Evolutionary conservation across 2,888 invertebrate genomes (phyloP).

Genomic region (Dynastes maya): DNA sequence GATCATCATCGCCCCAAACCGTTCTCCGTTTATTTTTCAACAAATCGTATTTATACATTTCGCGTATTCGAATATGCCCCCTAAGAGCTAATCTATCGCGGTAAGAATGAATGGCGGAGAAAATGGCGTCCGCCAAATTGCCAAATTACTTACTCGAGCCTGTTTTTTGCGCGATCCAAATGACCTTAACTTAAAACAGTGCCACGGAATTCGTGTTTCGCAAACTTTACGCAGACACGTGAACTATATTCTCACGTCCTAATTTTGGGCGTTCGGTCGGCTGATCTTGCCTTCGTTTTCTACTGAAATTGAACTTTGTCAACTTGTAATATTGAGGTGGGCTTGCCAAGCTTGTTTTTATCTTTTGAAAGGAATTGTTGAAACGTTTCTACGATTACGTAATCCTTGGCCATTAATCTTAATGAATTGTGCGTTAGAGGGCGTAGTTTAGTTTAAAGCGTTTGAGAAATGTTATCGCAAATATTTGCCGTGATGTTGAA

Average conservation of each 20-base stretch:
- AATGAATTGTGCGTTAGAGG: not conserved
- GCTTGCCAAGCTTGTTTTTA: conserved; percentile 5
- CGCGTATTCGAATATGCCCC: not conserved
- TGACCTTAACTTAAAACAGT: conserved; percentile 45
- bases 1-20: conserved; percentile 3
- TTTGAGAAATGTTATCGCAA: too few species aligned
- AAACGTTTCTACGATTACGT: conserved; percentile 6
- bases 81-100: not conserved
- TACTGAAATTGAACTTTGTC: conserved; percentile 39
- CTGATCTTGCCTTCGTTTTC: conserved; percentile 41
- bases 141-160: not conserved
- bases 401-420: not conserved
- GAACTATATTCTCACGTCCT: conserved; percentile 41
- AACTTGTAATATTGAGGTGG: not conserved
- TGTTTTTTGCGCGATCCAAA: not conserved
- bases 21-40: conserved; percentile 17
- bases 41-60: not conserved
- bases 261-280: conserved; percentile 37
- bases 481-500: too few species aligned
- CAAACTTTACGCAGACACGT: conserved; percentile 40
- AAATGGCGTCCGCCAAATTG: conserved; percentile 1
- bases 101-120: conserved; percentile 19
- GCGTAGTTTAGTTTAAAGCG: too few species aligned
- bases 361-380: conserved; percentile 16
- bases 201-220: conserved; percentile 43